Conservation (phyloP, 92 coral and sea anemone species). For the Umimayanthus chanpuru region DNA sequence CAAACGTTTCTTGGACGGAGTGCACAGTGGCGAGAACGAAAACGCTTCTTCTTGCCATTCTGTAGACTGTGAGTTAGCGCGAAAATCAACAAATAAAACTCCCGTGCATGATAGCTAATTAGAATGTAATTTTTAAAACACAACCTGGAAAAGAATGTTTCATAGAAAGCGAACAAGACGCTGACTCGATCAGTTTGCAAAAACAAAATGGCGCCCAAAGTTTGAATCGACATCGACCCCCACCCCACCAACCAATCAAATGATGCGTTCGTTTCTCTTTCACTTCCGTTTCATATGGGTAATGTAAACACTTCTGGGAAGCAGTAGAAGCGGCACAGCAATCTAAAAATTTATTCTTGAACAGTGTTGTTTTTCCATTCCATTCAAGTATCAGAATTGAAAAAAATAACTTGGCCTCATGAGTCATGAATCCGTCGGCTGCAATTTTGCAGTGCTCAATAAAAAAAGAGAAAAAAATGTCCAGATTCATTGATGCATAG, state of each 20-base stretch:
- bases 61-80: background rate
- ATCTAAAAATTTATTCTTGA: no score
- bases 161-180: background rate
- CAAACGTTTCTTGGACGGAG: slow-evolving; percentile 61
- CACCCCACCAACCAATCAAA: slow-evolving; percentile 20
- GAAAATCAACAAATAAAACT: background rate
- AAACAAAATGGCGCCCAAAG: slow-evolving; percentile 34
- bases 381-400: no score
- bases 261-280: background rate
- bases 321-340: background rate
- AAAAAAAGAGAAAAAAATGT: no score
- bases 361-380: no score
- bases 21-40: slow-evolving; percentile 81
- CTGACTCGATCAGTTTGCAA: background rate
- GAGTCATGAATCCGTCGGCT: no score
- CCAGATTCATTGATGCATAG: no score
- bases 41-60: slow-evolving; percentile 62
- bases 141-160: background rate
- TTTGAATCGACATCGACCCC: slow-evolving; percentile 1
- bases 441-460: no score
- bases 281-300: slow-evolving; percentile 1
- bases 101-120: background rate
- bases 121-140: background rate
- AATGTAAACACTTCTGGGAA: background rate
- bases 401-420: no score